These are phyloP conservation scores for Mesembrinibis cayennensis DNA, from an alignment of 2,113 vertebrate species.

Conservation along the genomic window DNA sequence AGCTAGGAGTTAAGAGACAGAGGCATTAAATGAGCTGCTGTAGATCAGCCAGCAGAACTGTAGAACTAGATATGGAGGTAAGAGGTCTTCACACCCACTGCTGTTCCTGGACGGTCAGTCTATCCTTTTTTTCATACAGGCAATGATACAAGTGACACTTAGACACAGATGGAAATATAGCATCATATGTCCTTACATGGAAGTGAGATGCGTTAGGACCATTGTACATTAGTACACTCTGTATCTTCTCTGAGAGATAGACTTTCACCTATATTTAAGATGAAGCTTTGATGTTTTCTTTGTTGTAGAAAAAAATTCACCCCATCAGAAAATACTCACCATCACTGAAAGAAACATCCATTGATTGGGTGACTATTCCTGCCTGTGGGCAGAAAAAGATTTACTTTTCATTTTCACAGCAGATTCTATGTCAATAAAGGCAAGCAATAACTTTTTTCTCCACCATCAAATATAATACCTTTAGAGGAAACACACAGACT, in stretches of 20 bases:
- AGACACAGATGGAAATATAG: neutral
- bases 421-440: neutral
- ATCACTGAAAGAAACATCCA: neutral
- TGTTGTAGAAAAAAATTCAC: neutral
- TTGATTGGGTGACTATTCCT: neutral
- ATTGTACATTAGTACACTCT: neutral
- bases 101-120: neutral
- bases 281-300: neutral
- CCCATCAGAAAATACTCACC: neutral
- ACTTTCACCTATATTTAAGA: neutral
- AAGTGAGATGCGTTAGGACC: neutral
- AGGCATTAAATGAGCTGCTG: neutral
- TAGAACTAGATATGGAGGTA: neutral
- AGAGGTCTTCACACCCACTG: neutral
- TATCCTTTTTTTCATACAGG: neutral
- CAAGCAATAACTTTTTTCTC: neutral
- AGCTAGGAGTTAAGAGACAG: neutral
- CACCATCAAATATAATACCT: neutral
- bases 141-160: neutral
- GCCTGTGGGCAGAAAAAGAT: neutral
- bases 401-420: constrained; percentile 18
- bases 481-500: neutral
- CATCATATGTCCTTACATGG: neutral
- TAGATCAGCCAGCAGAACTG: neutral
- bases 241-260: neutral